A percentile compares a stretch with the other conserved stretches of the same genome.
Evolutionary conservation across 2,888 invertebrate genomes (phyloP).

Genomic region (Nephrotoma flavescens): DNA sequence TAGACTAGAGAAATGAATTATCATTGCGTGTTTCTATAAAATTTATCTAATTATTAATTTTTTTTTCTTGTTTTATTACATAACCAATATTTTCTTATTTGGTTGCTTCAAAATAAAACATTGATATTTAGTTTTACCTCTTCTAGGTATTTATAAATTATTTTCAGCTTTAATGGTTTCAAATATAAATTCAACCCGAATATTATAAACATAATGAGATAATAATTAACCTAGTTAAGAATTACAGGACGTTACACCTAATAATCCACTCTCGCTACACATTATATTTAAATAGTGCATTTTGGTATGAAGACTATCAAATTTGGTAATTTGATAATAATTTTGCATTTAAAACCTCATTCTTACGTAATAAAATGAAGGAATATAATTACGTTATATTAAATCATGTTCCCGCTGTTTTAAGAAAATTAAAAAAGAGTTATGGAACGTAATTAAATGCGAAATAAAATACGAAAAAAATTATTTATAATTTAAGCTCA

Average conservation of each 20-base stretch:
- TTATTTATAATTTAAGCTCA: neutral
- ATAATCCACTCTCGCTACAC: neutral
- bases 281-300: no score
- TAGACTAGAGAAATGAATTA: neutral
- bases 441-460: neutral
- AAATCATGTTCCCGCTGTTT: neutral
- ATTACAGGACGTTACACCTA: neutral
- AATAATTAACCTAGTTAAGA: neutral
- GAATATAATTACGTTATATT: neutral
- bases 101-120: neutral
- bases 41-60: neutral
- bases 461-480: neutral
- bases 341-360: neutral
- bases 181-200: neutral
- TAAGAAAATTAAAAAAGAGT: neutral
- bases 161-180: neutral
- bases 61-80: neutral
- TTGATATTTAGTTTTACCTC: neutral
- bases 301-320: no score
- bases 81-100: neutral
- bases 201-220: neutral
- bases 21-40: neutral
- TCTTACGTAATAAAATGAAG: neutral
- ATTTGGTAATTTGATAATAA: no score
- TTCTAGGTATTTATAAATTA: neutral